Evolutionary conservation across 2,113 vertebrate species (phyloP).

Genomic region (Rhinoptilus africanus): DNA sequence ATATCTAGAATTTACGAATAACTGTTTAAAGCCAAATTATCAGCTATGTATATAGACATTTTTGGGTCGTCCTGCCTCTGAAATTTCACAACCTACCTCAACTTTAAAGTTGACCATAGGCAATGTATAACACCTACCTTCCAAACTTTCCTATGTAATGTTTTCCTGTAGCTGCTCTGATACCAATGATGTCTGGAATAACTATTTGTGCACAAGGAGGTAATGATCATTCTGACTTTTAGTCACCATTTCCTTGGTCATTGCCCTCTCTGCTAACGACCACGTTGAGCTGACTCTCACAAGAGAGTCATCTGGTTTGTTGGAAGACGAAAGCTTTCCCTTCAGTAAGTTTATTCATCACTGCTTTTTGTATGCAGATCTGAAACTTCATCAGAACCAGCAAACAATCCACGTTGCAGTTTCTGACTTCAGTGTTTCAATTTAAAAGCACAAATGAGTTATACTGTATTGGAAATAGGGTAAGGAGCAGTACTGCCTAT

Average conservation of each 20-base stretch:
- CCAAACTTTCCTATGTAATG: background rate
- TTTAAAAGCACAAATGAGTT: background rate
- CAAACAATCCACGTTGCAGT: background rate
- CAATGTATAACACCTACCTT: fast-evolving
- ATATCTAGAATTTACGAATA: background rate
- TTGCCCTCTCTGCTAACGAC: background rate
- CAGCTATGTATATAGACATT: background rate
- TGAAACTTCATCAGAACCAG: background rate
- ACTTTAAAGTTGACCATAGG: background rate
- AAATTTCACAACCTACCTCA: background rate
- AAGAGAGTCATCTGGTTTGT: background rate
- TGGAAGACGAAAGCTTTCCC: background rate
- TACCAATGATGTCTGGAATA: background rate
- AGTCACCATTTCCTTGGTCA: background rate
- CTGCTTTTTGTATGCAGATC: background rate
- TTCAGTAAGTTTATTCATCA: background rate
- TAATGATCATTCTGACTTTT: background rate
- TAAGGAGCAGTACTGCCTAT: background rate
- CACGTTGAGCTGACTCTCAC: background rate
- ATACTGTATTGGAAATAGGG: background rate
- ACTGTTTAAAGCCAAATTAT: background rate
- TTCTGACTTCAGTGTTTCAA: background rate
- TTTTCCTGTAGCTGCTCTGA: background rate
- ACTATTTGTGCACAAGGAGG: background rate
- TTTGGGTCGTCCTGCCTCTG: background rate